Conservation (phyloP, 2,797 vertebrate genomes). For the Halcyon chelicuti region DNA sequence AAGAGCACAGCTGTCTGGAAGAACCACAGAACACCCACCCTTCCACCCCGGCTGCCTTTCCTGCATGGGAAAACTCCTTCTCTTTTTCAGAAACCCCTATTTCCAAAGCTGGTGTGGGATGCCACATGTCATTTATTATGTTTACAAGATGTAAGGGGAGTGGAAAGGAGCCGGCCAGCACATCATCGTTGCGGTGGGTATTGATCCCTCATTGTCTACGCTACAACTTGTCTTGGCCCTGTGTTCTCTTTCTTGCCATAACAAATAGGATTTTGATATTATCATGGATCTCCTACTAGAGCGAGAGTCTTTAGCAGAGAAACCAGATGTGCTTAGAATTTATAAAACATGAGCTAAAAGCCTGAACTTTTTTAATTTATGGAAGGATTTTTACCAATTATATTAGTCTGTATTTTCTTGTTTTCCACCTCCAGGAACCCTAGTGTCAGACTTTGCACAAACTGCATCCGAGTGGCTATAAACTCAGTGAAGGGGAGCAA, state of each 20-base stretch:
- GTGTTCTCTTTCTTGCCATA: not conserved
- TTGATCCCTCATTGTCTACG: fast-evolving
- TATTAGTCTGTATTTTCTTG: not conserved
- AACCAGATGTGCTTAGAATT: not conserved
- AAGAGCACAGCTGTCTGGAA: not conserved
- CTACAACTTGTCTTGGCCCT: fast-evolving
- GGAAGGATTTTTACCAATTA: not conserved
- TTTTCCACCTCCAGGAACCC: not conserved
- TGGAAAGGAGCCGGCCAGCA: not conserved
- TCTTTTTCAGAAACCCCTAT: not conserved
- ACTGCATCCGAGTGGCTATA: not conserved
- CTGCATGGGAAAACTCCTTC: not conserved
- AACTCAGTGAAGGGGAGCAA: not conserved
- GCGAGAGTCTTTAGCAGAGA: not conserved
- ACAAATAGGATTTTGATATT: not conserved
- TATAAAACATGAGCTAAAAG: not conserved
- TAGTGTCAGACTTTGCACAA: not conserved
- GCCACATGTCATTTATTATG: not conserved
- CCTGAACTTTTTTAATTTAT: not conserved
- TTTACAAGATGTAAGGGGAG: not conserved
- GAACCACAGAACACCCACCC: not conserved
- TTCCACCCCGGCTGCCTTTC: not conserved
- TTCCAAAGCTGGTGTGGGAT: not conserved
- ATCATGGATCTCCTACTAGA: not conserved
- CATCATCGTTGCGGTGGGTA: not conserved